A percentile compares a stretch with the other conserved stretches of the same genome.
These are phyloP conservation scores for Macaca nemestrina DNA, from an alignment of 2,113 vertebrate species.

Conservation along the genomic window DNA sequence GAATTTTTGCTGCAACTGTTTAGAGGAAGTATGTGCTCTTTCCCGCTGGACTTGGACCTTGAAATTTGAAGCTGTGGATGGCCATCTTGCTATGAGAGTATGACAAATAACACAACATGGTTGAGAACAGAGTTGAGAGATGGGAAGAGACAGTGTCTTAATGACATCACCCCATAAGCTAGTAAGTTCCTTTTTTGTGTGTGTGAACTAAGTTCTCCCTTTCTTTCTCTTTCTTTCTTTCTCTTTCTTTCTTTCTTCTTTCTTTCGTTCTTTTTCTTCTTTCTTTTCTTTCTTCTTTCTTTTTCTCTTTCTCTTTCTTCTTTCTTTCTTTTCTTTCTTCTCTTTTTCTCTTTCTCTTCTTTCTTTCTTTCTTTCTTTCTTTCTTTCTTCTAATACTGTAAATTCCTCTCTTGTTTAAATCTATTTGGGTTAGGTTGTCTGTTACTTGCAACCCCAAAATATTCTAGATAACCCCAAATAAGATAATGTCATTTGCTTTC, in stretches of 20 bases:
- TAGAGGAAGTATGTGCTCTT: background rate
- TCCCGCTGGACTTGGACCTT: background rate
- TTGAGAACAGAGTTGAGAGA: background rate
- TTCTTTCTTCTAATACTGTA: background rate
- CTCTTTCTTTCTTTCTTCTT: too few species aligned
- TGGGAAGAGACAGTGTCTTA: background rate
- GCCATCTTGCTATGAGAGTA: background rate
- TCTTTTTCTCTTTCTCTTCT: too few species aligned
- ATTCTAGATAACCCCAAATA: background rate
- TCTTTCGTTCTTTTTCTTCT: too few species aligned
- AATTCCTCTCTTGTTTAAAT: background rate
- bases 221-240: too few species aligned
- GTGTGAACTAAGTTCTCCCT: background rate
- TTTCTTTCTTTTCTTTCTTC: too few species aligned
- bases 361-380: too few species aligned
- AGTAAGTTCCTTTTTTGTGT: background rate
- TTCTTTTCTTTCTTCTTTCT: background rate
- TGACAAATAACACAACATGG: background rate
- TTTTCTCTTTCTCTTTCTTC: too few species aligned
- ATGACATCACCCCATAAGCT: background rate
- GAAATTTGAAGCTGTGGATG: background rate
- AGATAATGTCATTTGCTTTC: background rate
- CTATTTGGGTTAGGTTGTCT: background rate
- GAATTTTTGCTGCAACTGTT: background rate
- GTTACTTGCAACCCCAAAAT: background rate